Percentiles rank a stretch among this genome's conserved stretches.
Conservation (phyloP, 2,797 vertebrate genomes). For the Amniataba percoides region DNA sequence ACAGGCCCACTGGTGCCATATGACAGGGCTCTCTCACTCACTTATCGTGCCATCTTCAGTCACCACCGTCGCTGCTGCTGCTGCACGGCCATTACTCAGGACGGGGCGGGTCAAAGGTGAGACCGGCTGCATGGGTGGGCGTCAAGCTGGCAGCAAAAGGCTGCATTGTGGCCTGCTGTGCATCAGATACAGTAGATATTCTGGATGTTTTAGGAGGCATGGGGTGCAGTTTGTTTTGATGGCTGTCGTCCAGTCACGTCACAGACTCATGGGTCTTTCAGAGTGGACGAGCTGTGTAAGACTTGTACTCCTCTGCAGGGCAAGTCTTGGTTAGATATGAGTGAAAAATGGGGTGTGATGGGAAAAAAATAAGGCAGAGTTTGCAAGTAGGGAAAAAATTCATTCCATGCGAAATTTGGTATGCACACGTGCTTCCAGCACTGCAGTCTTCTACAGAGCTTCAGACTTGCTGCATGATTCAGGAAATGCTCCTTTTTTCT, state of each 20-base stretch:
- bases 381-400: background rate
- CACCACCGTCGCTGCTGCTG: conserved; percentile 29
- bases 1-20: conserved; percentile 40
- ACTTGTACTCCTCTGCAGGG: background rate
- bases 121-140: conserved; percentile 73
- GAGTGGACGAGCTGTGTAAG: background rate
- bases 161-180: conserved; percentile 44
- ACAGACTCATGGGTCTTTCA: background rate
- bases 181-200: conserved; percentile 39
- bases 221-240: conserved; percentile 36
- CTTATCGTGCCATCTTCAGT: conserved; percentile 50
- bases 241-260: conserved; percentile 28
- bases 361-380: background rate
- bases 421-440: conserved; percentile 8
- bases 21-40: conserved; percentile 61
- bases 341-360: conserved; percentile 1
- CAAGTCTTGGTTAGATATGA: background rate
- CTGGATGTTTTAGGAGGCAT: background rate
- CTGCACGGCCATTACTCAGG: conserved; percentile 36
- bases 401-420: conserved; percentile 2
- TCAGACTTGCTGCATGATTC: background rate
- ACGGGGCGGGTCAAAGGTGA: conserved; percentile 69
- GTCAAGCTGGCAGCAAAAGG: conserved; percentile 50
- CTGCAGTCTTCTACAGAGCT: background rate
- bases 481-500: background rate